A percentile compares a stretch with the other conserved stretches of the same genome.
phyloP scores from a whole-genome alignment of 1,140 invertebrate genomes.

The Drosophila suzukii region DNA sequence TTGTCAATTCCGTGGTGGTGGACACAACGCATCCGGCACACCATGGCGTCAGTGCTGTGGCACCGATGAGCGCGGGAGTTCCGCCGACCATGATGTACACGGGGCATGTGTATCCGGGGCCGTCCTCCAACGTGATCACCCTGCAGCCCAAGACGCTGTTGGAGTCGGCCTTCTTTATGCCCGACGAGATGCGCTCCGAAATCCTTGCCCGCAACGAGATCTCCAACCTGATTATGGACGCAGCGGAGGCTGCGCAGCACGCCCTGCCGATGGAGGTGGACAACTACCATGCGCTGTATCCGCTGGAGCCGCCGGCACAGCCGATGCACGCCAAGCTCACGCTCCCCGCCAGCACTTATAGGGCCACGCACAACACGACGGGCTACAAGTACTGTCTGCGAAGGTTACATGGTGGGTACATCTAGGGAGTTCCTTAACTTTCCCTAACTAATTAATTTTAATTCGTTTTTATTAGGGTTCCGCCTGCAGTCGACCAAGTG shows the following conservation, averaged over 20 bases:
- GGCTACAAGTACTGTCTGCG: constrained; percentile 94
- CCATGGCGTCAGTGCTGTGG: constrained; percentile 62
- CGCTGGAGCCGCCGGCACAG: constrained; percentile 91
- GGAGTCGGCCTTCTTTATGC: constrained; percentile 90
- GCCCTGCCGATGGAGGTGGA: constrained; percentile 95
- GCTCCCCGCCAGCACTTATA: constrained; percentile 94
- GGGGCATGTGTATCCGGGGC: constrained; percentile 83
- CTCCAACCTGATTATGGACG: constrained; percentile 87
- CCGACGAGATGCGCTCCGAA: constrained; percentile 90
- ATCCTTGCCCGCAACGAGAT: constrained; percentile 91
- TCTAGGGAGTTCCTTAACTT: not conserved
- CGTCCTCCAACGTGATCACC: constrained; percentile 84
- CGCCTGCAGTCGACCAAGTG: constrained; percentile 93
- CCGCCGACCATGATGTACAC: constrained; percentile 68
- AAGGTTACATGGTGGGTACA: constrained; percentile 91
- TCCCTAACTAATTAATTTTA: not conserved
- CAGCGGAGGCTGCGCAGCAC: constrained; percentile 85
- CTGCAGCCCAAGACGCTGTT: constrained; percentile 85
- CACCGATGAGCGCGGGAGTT: constrained; percentile 54
- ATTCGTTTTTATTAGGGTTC: constrained; percentile 84
- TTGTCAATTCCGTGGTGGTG: constrained; percentile 74
- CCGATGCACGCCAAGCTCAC: constrained; percentile 88
- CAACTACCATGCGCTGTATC: constrained; percentile 94
- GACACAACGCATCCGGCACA: constrained; percentile 69
- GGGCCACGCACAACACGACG: constrained; percentile 95